Conservation (phyloP, 2,888 invertebrate genomes). For the Tinea semifulvella region DNA sequence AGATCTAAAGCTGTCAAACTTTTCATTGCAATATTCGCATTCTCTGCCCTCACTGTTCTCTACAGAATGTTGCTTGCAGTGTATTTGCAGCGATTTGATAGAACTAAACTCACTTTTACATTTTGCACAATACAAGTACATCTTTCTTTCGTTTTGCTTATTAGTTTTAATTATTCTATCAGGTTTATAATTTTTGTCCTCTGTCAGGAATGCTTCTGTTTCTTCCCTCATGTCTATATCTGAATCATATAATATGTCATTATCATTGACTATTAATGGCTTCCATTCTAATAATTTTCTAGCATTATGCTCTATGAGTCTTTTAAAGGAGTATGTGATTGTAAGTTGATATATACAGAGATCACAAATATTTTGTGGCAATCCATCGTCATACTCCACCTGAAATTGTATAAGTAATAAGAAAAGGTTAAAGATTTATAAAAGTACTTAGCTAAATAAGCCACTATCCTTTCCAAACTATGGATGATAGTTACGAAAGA, state of each 20-base stretch:
- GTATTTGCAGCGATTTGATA: conserved; percentile 34
- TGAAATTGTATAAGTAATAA: too few relatives aligned
- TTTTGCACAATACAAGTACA: conserved; percentile 45
- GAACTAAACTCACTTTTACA: conserved; percentile 47
- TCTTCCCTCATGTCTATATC: conserved; percentile 32
- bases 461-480: too few relatives aligned
- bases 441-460: too few relatives aligned
- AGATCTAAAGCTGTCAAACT: conserved; percentile 53
- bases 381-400: conserved; percentile 32
- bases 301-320: conserved; percentile 43
- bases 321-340: conserved; percentile 55
- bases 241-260: conserved; percentile 34
- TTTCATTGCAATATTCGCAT: conserved; percentile 56
- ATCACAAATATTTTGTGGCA: conserved; percentile 48
- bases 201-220: conserved; percentile 15
- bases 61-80: conserved; percentile 42
- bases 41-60: conserved; percentile 42
- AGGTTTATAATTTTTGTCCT: too few relatives aligned
- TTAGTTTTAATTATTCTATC: conserved; percentile 21
- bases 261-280: conserved; percentile 16
- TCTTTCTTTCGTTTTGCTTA: conserved; percentile 21
- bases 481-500: too few relatives aligned
- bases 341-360: conserved; percentile 54
- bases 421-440: too few relatives aligned
- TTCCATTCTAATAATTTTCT: conserved; percentile 17